Conservation (phyloP, 1,140 invertebrate species). For the Hycleus cichorii region DNA sequence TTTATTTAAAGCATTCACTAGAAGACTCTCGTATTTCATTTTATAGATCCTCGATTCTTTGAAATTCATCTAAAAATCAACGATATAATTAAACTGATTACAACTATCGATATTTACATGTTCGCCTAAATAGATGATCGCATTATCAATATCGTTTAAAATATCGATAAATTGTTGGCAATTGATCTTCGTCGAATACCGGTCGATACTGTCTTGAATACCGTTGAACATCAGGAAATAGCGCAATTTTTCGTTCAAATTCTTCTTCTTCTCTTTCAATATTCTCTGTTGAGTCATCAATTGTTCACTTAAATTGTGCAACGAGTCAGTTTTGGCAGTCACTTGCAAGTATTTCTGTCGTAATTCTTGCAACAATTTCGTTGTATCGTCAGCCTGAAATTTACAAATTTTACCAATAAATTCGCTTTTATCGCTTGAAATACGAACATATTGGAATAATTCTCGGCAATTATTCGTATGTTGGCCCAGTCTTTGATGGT, state of each 20-base stretch:
- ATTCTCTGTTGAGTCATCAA: slow-evolving; percentile 79
- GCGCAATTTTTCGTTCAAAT: slow-evolving; percentile 70
- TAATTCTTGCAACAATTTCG: slow-evolving; percentile 63
- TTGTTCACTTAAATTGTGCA: slow-evolving; percentile 85
- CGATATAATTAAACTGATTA: not conserved
- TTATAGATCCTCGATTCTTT: slow-evolving; percentile 72
- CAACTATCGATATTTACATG: slow-evolving; percentile 57
- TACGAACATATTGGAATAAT: slow-evolving; percentile 54
- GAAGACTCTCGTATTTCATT: slow-evolving; percentile 74
- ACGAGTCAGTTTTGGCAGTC: slow-evolving; percentile 80
- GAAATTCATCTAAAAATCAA: slow-evolving; percentile 50
- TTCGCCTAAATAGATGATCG: slow-evolving; percentile 73
- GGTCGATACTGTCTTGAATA: slow-evolving; percentile 62
- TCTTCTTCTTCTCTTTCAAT: slow-evolving; percentile 68
- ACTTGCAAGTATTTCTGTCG: slow-evolving; percentile 75
- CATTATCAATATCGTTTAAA: slow-evolving; percentile 78
- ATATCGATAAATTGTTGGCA: slow-evolving; percentile 73
- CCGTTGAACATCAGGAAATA: slow-evolving; percentile 81
- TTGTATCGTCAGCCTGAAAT: slow-evolving; percentile 58
- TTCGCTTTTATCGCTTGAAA: slow-evolving; percentile 6
- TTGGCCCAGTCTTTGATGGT: slow-evolving; percentile 26
- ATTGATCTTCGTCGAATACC: slow-evolving; percentile 67
- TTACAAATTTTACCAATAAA: slow-evolving; percentile 1
- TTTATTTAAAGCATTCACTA: slow-evolving; percentile 60
- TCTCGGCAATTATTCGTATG: slow-evolving; percentile 48